phyloP scores from a whole-genome alignment of 1,140 invertebrate genomes.

The Lepidurus couesii region DNA sequence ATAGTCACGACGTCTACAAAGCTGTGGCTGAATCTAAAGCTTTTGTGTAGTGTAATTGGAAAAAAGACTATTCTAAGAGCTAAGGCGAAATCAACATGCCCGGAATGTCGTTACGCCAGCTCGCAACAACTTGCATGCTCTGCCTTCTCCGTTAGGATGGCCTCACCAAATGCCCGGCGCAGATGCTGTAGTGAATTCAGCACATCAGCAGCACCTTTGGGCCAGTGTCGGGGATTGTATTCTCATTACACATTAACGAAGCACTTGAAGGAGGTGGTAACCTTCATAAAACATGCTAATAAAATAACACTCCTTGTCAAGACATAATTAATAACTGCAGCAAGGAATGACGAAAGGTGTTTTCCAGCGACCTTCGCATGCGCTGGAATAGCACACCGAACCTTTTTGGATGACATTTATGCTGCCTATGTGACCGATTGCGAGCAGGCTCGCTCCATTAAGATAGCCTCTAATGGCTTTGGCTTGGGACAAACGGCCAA shows the following conservation, averaged over 20 bases:
- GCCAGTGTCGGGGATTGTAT: background rate
- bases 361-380: background rate
- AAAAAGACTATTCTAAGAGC: background rate
- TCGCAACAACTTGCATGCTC: slow-evolving; percentile 10
- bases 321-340: background rate
- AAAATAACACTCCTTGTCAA: background rate
- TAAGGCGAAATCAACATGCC: background rate
- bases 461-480: no score
- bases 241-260: background rate
- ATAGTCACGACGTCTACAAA: slow-evolving; percentile 4
- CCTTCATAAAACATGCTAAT: background rate
- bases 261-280: background rate
- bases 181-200: background rate
- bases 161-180: background rate
- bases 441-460: no score
- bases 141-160: slow-evolving; percentile 13
- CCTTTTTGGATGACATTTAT: background rate
- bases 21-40: background rate
- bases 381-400: background rate
- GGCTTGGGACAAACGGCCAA: no score
- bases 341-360: background rate
- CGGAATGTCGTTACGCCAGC: slow-evolving; percentile 16
- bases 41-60: background rate
- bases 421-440: background rate
- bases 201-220: background rate